Conservation (phyloP, 2,888 invertebrate genomes). For the Scelioninae gen. 2 region DNA sequence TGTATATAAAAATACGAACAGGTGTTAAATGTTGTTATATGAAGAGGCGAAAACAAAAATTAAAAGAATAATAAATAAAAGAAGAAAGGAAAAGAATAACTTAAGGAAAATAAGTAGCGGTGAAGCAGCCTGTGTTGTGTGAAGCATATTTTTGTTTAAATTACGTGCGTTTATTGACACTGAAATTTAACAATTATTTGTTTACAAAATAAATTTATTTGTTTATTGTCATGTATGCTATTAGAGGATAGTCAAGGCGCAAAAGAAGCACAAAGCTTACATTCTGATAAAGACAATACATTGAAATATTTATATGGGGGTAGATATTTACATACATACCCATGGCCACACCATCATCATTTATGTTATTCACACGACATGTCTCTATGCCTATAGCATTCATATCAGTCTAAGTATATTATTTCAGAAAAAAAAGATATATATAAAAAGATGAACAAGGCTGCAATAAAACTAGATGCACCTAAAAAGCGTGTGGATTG, state of each 20-base stretch:
- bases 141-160: conserved; percentile 22
- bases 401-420: conserved; percentile 49
- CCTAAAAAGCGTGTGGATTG: conserved; percentile 56
- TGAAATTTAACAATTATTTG: conserved; percentile 12
- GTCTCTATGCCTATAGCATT: conserved; percentile 58
- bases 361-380: conserved; percentile 73
- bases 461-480: conserved; percentile 57
- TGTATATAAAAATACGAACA: conserved; percentile 9
- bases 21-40: conserved; percentile 34
- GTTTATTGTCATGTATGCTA: conserved; percentile 14
- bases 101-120: conserved; percentile 54
- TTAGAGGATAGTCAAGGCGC: conserved; percentile 49
- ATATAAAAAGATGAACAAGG: conserved; percentile 43
- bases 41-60: no score
- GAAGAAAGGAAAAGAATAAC: conserved; percentile 26
- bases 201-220: conserved; percentile 8
- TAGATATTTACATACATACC: conserved; percentile 72
- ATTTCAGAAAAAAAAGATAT: conserved; percentile 47
- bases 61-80: no score
- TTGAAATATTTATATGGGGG: conserved; percentile 37
- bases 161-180: not conserved
- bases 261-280: conserved; percentile 49
- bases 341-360: conserved; percentile 76
- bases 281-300: conserved; percentile 51
- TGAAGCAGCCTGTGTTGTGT: conserved; percentile 60